Base-by-base conservation (phyloP, 92 coral and sea anemone species). In the Meandrina meandrites region DNA sequence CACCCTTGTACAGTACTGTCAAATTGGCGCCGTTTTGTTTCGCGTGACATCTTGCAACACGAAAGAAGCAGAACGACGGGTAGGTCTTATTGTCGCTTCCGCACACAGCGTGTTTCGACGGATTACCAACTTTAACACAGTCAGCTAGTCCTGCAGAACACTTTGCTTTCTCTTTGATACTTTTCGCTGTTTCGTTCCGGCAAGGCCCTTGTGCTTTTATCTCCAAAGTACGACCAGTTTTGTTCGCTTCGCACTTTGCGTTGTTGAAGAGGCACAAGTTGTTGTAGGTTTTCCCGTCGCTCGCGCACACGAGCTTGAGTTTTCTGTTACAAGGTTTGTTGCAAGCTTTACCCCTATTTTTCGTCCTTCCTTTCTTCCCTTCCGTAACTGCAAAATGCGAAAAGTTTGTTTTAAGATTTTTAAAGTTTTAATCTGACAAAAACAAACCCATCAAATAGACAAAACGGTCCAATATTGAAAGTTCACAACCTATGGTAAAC, bases 11-110 rank as follows among this genome's bases (percentile, higher is more conserved):
- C 28, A 79, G 78, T 76, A 91, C 48, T 4, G 81, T 87, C 64
- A 97, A 76, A 14, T 36, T 50, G 14, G 83, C 60, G 19, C 91
- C 90, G 51, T 80, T 93, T 47, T 87, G 88, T 56, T 76, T 83
- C 19, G 97, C 97, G 60, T 89, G 87, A 69, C 99, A 97, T 42
- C 94, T 87, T 32, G 97, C 95, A 42, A 92, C 90, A 54, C 96
- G 93, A 79, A 95, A 90, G 82, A 89, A 93, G 34, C 99, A 97
- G 45, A 90, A 88, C 35, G 97, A 90, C 15, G 85, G 78, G 85
- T 97, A 95, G 9, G 98, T 97, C 1, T 77, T 88, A 60, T 94
- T 94, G 80, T 97, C 90, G 85, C 91, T 91, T 4, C 95, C 99
- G 72, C 99, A 97, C 8, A 97, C 90, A 30, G 98, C 87, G 50